Conservation (phyloP, 2,113 vertebrate species). For the Myocastor coypus region DNA sequence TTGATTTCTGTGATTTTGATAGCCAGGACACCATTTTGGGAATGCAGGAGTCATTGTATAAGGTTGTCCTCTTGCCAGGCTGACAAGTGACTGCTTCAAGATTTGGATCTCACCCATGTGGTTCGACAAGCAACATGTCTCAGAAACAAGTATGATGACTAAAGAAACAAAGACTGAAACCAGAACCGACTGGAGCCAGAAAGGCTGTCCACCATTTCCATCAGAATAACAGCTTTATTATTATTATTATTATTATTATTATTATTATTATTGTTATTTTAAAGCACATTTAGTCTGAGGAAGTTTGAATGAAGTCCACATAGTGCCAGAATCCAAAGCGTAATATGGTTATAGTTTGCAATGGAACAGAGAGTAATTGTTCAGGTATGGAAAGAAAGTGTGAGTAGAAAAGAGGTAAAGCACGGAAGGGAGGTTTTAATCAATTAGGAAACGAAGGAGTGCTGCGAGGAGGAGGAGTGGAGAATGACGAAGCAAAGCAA, state of each 20-base stretch:
- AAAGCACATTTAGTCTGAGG: too few relatives aligned
- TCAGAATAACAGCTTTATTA: not conserved
- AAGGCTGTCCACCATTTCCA: not conserved
- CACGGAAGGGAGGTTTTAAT: not conserved
- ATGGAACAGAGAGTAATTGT: not conserved
- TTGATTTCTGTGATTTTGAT: not conserved
- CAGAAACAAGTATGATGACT: not conserved
- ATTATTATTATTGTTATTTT: too few relatives aligned
- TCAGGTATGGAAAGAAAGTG: not conserved
- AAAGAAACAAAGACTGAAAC: not conserved
- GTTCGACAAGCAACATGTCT: not conserved
- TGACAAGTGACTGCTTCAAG: not conserved
- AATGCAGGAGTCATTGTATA: not conserved
- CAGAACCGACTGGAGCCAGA: not conserved
- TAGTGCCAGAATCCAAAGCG: not conserved
- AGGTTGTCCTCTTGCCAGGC: accelerated
- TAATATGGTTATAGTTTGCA: not conserved
- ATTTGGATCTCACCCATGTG: too few relatives aligned
- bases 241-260: too few relatives aligned
- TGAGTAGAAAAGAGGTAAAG: not conserved
- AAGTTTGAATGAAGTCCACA: not conserved
- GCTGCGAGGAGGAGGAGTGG: not conserved
- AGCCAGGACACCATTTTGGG: not conserved
- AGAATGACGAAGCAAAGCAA: not conserved
- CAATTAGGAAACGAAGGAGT: not conserved